Evolutionary conservation across 2,797 vertebrate genomes (phyloP).

Genomic region (Liparis tanakae): DNA sequence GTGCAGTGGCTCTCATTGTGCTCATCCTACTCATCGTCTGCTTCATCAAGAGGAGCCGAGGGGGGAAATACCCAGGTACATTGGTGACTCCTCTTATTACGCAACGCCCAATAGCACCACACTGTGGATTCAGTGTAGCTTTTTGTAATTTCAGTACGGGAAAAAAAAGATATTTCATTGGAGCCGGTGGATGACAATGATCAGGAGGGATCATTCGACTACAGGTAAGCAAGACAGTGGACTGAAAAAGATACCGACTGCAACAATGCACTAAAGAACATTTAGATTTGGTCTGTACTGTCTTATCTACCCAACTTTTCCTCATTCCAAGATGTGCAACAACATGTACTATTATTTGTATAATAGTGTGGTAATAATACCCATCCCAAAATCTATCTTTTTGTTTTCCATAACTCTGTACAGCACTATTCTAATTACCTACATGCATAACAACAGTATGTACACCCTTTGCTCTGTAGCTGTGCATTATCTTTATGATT

Average conservation of each 20-base stretch:
- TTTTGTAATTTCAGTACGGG: constrained; percentile 84
- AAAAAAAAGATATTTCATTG: constrained; percentile 92
- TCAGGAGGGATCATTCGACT: constrained; percentile 95
- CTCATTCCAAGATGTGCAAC: constrained; percentile 3
- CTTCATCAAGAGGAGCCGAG: constrained; percentile 97
- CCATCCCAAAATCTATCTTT: constrained; percentile 17
- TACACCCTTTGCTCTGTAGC: constrained; percentile 55
- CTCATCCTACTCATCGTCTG: constrained; percentile 96
- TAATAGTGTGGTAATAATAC: constrained; percentile 28
- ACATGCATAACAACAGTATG: constrained; percentile 26
- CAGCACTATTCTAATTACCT: constrained; percentile 10
- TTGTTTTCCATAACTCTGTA: constrained; percentile 37
- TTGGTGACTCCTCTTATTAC: background rate
- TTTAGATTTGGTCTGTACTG: background rate
- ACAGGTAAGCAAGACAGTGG: constrained; percentile 83
- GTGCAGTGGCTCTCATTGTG: constrained; percentile 96
- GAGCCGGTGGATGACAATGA: constrained; percentile 92
- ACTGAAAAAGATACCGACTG: background rate
- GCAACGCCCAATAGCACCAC: background rate
- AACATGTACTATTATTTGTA: constrained; percentile 5
- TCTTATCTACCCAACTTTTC: background rate
- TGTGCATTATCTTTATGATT: constrained; percentile 38
- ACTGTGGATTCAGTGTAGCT: background rate
- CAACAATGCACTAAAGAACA: background rate
- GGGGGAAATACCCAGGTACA: constrained; percentile 96